A percentile compares a stretch with the other conserved stretches of the same genome.
These are phyloP conservation scores for Netta rufina DNA, from an alignment of 2,797 vertebrate genomes.

Conservation along the genomic window DNA sequence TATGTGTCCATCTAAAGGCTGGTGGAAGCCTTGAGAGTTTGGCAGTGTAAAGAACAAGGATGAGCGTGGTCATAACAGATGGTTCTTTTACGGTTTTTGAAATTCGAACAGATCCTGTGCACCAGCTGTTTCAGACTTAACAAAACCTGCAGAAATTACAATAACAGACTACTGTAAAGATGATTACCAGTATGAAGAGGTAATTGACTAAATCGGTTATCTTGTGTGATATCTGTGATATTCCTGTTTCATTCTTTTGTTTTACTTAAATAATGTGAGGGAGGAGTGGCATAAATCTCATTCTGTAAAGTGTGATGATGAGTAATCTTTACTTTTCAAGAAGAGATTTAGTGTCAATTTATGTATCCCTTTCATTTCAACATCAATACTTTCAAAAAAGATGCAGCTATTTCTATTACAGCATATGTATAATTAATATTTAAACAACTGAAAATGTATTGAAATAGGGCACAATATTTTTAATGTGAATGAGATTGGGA, in stretches of 20 bases:
- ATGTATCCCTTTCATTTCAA: neutral
- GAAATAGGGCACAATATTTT: neutral
- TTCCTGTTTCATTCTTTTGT: neutral
- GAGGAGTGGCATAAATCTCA: neutral
- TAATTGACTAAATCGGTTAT: conserved; percentile 58
- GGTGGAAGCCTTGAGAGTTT: neutral
- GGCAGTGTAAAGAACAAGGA: neutral
- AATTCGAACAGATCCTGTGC: neutral
- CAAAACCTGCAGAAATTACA: conserved; percentile 68
- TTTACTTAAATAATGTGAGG: neutral
- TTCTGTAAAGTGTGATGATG: neutral
- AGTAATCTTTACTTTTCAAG: neutral
- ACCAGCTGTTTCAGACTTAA: conserved; percentile 73
- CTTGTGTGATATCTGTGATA: neutral
- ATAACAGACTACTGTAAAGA: conserved; percentile 76
- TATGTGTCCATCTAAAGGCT: neutral
- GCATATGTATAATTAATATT: neutral
- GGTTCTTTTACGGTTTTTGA: neutral
- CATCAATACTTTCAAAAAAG: neutral
- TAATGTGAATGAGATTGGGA: neutral
- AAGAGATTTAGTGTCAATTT: neutral
- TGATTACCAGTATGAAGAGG: conserved; percentile 82
- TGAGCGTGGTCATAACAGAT: neutral
- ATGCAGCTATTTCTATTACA: neutral
- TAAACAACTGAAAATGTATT: neutral